Evolutionary conservation across 2,888 invertebrate species (phyloP), one percentile per base, ranked within the genome.

Genomic region (Thera britannica): DNA sequence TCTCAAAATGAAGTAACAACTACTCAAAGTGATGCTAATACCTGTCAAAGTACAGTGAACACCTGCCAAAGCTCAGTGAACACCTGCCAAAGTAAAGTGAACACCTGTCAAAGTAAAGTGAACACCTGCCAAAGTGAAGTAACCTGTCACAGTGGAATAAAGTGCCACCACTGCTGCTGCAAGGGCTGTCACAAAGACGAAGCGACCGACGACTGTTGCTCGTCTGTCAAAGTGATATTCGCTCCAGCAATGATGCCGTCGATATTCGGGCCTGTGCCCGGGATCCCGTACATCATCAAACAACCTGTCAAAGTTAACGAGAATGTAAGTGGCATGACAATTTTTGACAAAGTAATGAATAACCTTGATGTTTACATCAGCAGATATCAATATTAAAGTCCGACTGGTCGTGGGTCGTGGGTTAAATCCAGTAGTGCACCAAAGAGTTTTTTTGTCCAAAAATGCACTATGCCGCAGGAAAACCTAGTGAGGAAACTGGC

Each of bases 171-270:
- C 52, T 86, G 86, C 61, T 88, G 88, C 62, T 88, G 87, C 62
- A 60, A 66, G 5, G 59, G 60, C n/a, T 68, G 68, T 58, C 69
- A 68, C 8, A 71, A 65, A 36, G 61, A 62, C 66, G 76, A 76
- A 41, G 71, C 34, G 7, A 7, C 41, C 2, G 77, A 72, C 0
- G 76, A 76, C 72, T 88, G 87, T 76, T 83, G 84, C 65, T 79
- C 75, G 67, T 76, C 85, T 55, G 89, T 91, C 57, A 91, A 91
- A 80, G 89, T 92, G 67, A 90, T 92, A 0, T 88, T 93, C 65
- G 87, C 93, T 1, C 90, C 92, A 70, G 83, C 91, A 0, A 92
- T 93, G 92, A 87, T 93, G 86, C 89, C 92, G 0, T 85, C 90
- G 0, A 80, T 92, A 1, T 91, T 87, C 12, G 89, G 89, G 0